These are phyloP conservation scores for Branchinecta lindahli DNA, from an alignment of 1,140 invertebrate species.

Conservation along the genomic window DNA sequence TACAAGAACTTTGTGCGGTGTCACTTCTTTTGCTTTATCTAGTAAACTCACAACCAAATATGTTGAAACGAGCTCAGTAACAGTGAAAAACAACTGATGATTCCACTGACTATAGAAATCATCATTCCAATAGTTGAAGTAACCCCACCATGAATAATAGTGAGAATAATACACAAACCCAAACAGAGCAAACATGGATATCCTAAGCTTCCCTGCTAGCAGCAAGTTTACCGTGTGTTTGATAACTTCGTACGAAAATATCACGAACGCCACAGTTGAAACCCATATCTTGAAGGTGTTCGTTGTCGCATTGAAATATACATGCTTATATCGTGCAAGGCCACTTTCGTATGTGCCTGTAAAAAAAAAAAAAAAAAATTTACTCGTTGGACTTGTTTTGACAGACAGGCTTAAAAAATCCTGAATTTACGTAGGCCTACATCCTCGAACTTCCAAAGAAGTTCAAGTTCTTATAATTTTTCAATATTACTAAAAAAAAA, in stretches of 20 bases:
- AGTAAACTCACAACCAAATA: conserved; percentile 40
- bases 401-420: no score
- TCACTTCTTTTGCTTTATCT: conserved; percentile 39
- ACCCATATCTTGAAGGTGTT: conserved; percentile 63
- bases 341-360: conserved; percentile 55
- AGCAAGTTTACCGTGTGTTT: conserved; percentile 44
- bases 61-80: conserved; percentile 51
- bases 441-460: no score
- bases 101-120: conserved; percentile 36
- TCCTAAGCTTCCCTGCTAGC: conserved; percentile 39
- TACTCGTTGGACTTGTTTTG: neutral
- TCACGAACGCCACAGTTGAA: conserved; percentile 44
- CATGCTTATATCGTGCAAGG: conserved; percentile 56
- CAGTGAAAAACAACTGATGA: conserved; percentile 51
- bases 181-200: conserved; percentile 53
- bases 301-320: conserved; percentile 63
- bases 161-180: conserved; percentile 55
- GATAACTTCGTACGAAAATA: conserved; percentile 52
- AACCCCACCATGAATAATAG: conserved; percentile 69
- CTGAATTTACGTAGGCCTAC: no score
- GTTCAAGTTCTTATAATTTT: no score
- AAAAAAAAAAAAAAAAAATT: conserved; percentile 26
- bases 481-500: conserved; percentile 17
- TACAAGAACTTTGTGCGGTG: conserved; percentile 43
- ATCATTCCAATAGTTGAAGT: conserved; percentile 70